Evolutionary conservation across 2,113 vertebrate species (phyloP), one percentile per base, ranked within the genome.

Genomic region (Pangasianodon hypophthalmus): DNA sequence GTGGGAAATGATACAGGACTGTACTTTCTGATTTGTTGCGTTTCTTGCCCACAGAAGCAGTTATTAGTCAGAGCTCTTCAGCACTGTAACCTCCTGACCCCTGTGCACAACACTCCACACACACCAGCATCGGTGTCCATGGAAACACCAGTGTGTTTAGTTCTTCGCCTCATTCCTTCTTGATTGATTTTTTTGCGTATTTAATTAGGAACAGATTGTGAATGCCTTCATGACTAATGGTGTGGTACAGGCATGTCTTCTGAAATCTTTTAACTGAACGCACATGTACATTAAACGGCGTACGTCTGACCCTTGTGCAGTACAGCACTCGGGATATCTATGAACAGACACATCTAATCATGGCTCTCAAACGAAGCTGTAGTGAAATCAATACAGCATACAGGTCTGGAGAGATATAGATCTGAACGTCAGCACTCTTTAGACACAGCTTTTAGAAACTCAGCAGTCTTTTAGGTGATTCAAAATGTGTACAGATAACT

Each of bases 121-220:
- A 88, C 56, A 83, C 79, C 84, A 84, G 62, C 87, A 83, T 58
- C 1, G 52, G 91, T 92, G 88, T 92, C 90, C 90, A 92, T 92
- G 86, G 91, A 87, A 91, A 91, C 91, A n/a, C 29, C 58, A 85
- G 79, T 83, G 64, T 84, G 48, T 86, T 58, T 82, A 26, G 48
- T 87, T 88, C 82, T 71, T 85, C 14, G 19, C 54, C 77, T 88
- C 44, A 24, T 77, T 54, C 77, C 75, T 37, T 6, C 32, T 18
- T 73, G 90, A 91, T 88, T 86, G 86, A 92, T 88, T 89, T 56
- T 56, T 90, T 88, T 86, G 84, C 67, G 87, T 81, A 73, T 75
- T 88, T 91, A 69, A 90, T 92, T 87, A 86, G 84, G 69, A 83
- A 32, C 29, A 69, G 82, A 89, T 87, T 85, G 41, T 8, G 29